Evolutionary conservation across 1,140 invertebrate species (phyloP).

Genomic region (Probaryconus sp.): DNA sequence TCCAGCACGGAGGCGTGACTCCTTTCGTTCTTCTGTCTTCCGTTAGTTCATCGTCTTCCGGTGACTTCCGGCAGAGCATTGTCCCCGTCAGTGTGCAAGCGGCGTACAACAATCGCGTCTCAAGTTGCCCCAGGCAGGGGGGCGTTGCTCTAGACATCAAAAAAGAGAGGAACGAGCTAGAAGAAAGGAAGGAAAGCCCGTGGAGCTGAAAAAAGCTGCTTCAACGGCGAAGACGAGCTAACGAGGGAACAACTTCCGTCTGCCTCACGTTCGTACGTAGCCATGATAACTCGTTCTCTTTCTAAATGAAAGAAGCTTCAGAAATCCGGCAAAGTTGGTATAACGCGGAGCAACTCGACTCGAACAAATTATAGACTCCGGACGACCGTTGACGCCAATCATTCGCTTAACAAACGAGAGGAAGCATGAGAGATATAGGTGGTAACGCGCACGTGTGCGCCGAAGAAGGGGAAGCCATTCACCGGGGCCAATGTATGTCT

Average conservation of each 20-base stretch:
- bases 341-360: conserved; percentile 66
- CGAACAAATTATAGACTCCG: conserved; percentile 76
- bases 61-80: conserved; percentile 70
- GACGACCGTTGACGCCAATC: conserved; percentile 74
- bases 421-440: conserved; percentile 30
- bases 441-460: conserved; percentile 32
- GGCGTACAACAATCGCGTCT: conserved; percentile 78
- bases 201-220: conserved; percentile 17
- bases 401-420: conserved; percentile 67
- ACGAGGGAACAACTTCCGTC: no score
- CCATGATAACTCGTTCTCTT: no score
- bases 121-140: conserved; percentile 76
- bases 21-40: conserved; percentile 64
- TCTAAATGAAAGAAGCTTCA: no score
- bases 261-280: no score
- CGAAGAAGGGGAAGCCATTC: conserved; percentile 40
- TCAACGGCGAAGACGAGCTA: conserved; percentile 30
- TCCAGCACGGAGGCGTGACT: conserved; percentile 48
- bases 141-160: conserved; percentile 50
- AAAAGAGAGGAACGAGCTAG: conserved; percentile 9
- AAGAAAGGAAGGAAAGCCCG: background rate
- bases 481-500: conserved; percentile 54
- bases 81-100: conserved; percentile 67
- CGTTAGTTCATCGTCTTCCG: conserved; percentile 78
- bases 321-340: conserved; percentile 30